These are phyloP conservation scores for Nematostella vectensis DNA, from an alignment of 92 coral and sea anemone genomes.

Conservation along the genomic window DNA sequence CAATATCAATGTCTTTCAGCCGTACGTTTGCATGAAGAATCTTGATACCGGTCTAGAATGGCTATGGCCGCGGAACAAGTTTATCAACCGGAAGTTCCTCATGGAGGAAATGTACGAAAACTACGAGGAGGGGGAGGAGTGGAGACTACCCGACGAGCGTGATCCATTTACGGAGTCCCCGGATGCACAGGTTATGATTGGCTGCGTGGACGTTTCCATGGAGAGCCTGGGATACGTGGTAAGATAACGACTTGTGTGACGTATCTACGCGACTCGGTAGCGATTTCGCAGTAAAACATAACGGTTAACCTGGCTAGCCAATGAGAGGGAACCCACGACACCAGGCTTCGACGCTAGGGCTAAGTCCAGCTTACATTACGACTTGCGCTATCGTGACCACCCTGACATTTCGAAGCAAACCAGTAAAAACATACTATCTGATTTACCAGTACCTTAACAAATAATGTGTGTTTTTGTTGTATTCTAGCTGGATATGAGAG, in stretches of 20 bases:
- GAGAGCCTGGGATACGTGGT: conserved; percentile 95
- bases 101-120: conserved; percentile 96
- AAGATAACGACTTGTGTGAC: conserved; percentile 4
- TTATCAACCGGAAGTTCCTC: conserved; percentile 71
- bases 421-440: no score
- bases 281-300: not conserved
- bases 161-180: conserved; percentile 89
- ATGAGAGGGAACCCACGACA: no score
- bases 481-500: conserved; percentile 88
- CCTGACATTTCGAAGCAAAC: no score
- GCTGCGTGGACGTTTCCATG: conserved; percentile 89
- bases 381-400: no score
- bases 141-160: conserved; percentile 87
- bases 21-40: conserved; percentile 79
- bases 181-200: conserved; percentile 73
- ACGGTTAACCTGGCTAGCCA: no score
- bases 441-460: no score
- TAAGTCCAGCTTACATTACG: no score
- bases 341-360: no score
- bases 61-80: conserved; percentile 86
- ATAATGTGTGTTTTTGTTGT: no score
- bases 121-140: conserved; percentile 83
- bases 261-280: not conserved
- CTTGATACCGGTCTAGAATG: conserved; percentile 74
- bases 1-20: no score